Evolutionary conservation across 2,888 invertebrate species (phyloP), one percentile per base, ranked within the genome.

Genomic region (Tigriopus californicus): DNA sequence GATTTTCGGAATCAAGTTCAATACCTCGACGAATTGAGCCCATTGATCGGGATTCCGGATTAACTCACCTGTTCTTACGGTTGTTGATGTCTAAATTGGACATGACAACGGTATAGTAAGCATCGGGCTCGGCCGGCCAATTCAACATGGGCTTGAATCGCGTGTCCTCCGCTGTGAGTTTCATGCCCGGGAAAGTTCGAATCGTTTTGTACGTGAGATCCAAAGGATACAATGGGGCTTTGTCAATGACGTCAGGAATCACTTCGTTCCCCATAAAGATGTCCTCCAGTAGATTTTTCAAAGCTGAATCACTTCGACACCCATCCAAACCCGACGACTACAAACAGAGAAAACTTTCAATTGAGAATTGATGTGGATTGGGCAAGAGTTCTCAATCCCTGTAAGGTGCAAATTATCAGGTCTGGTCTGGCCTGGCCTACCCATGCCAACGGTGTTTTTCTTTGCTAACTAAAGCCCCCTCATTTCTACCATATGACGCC

Each of bases 61-160:
- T 44, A 11, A 10, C 33, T 22, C 24, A 59, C 59, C 59, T 59
- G 41, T 59, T 59, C 22, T 41, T 24, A 18, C 59, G 40, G 40
- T 33, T 59, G 41, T 59, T 59, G 33, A 59, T 59, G 25, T 59
- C 59, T 41, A 59, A 52, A 24, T 59, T 59, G 40, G 59, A 59
- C 18, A 59, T 13, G 22, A 59, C 52, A 2, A 59, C 52, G n/a
- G 59, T 59, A 44, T 59, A 59, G 10, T 52, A 40, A 2, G 59
- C 41, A 15, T 51, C 52, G 15, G 24, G 25, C 44, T 59, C 41
- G 20, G 48, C 25, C 20, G 59, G 59, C 59, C 59, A 49, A 52
- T 41, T 40, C 13, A 59, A 25, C 42, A 49, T 33, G n/a, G 48
- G 49, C 49, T 48, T 58, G 33, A 48, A 58, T 33, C 59, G 15